Evolutionary conservation across 2,113 vertebrate genomes (phyloP), one percentile per base, ranked within the genome.

Genomic region (Apodemus sylvaticus): DNA sequence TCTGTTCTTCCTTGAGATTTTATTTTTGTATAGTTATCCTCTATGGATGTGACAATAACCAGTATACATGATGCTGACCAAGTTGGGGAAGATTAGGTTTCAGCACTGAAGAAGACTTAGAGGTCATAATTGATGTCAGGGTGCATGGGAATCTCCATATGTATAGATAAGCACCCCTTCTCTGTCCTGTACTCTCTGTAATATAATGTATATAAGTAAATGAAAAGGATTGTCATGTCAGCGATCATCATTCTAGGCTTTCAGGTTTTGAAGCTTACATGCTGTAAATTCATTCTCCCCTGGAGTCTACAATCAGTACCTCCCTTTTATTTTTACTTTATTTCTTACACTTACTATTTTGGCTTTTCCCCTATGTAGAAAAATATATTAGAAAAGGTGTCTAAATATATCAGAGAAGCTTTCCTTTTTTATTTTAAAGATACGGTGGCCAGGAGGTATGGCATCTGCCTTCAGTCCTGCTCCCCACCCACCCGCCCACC

Each of bases 271-370:
- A 88, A 51, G 3, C 3, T 91, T 93, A 64, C 12, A 5, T 70
- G 34, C n/a, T 48, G 0, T 71, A 10, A 12, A 81, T 81, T 14
- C 34, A n/a, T n/a, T 24, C 20, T 81, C 34, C 20, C 34, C 16
- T 87, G 12, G 24, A 62, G 16, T 74, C 42, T 48, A 77, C 34
- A 6, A 53, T 86, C 58, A 73, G 10, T 51, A 17, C 2, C 3
- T 7, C 60, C 53, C 8, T 83, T 53, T 89, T 89, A 55, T 87
- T 95, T 53, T 90, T 42, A 73, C 20, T 90, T 3, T 48, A 66
- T 92, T 86, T 93, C 22, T 93, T 89, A 90, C 4, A 64, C 39
- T 77, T 96, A 85, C 86, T 93, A 19, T 81, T 96, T 74, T 1
- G 70, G 16, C 55, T 81, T 97, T 90, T 76, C 58, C 31, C 5